phyloP scores from a whole-genome alignment of 2,797 vertebrate genomes.

The Spinibarbus caldwelli region DNA sequence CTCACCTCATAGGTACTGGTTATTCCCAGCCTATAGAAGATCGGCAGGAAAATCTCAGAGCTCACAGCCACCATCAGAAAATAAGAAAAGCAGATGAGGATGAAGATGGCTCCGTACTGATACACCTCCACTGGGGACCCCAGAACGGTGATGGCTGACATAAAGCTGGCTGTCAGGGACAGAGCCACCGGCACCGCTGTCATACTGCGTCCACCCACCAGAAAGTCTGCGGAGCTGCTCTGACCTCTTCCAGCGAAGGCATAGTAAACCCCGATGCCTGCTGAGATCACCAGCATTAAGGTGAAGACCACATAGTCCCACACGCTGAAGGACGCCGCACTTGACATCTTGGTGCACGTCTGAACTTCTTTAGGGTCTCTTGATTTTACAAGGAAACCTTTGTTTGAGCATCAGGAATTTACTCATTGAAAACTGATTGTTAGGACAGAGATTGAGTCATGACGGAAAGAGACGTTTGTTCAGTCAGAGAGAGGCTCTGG shows the following conservation, averaged over 20 bases:
- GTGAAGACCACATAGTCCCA: conserved; percentile 93
- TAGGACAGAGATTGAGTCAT: conserved; percentile 1
- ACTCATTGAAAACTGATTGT: background rate
- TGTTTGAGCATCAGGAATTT: background rate
- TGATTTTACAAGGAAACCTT: background rate
- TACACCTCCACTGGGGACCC: conserved; percentile 92
- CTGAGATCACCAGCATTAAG: conserved; percentile 85
- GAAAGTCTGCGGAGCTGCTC: conserved; percentile 82
- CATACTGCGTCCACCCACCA: conserved; percentile 87
- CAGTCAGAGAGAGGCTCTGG: conserved; percentile 49
- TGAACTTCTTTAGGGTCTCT: background rate
- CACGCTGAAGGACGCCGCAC: conserved; percentile 67
- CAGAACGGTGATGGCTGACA: conserved; percentile 94
- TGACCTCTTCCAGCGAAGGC: conserved; percentile 80
- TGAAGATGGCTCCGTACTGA: conserved; percentile 81
- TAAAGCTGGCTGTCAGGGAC: conserved; percentile 93
- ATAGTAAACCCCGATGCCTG: conserved; percentile 86
- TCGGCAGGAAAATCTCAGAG: conserved; percentile 91
- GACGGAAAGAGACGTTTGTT: conserved; percentile 35
- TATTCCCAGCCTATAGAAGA: conserved; percentile 91
- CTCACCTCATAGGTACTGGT: conserved; percentile 95
- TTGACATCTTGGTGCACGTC: conserved; percentile 16
- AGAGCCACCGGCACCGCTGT: conserved; percentile 86
- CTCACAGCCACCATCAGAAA: conserved; percentile 79
- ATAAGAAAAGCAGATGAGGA: conserved; percentile 80